Base-by-base conservation (phyloP, 2,797 vertebrate species). In the Macroramphosus scolopax region DNA sequence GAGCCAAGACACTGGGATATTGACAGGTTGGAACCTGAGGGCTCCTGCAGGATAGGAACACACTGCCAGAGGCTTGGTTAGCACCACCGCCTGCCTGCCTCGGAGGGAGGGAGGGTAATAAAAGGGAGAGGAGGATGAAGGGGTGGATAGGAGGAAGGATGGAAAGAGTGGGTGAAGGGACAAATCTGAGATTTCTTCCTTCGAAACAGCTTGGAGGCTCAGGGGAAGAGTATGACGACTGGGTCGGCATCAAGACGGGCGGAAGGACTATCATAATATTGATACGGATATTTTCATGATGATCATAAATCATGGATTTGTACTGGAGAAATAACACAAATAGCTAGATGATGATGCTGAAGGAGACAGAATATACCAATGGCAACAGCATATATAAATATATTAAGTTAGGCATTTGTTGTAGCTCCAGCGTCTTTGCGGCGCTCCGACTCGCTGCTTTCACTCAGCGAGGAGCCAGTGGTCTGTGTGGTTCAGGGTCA, bases 1-100 rank as follows among this genome's bases (percentile, higher is more conserved):
- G 77, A 81, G 85, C 77, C 59, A 63, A 72, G 77, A 67, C 36
- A 64, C 75, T 78, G 84, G 72, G 77, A 89, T 91, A 91, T 90
- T 90, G 90, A 92, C 89, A 90, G 89, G 82, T 89, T 89, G 87
- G 84, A 87, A 90, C 89, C 89, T 72, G 86, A 87, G 88, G 91
- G 91, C 87, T 87, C 82, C 89, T 91, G 87, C 86, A 90, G 90
- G 91, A 90, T 87, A 90, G 89, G 85, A 91, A 84, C 89, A 88
- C 81, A 88, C 75, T 78, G 91, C 89, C 89, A 86, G 86, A 89
- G 89, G 88, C 84, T 80, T 81, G 83, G 85, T 87, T 87, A 86
- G 81, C 81, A 76, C 84, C 86, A 80, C 77, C 68, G 76, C 78
- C 79, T 82, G 77, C 75, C 73, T 78, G 78, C 75, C 77, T 83